Conservation (phyloP, 2,888 invertebrate genomes). For the Gastracanthus pulcherrimus region DNA sequence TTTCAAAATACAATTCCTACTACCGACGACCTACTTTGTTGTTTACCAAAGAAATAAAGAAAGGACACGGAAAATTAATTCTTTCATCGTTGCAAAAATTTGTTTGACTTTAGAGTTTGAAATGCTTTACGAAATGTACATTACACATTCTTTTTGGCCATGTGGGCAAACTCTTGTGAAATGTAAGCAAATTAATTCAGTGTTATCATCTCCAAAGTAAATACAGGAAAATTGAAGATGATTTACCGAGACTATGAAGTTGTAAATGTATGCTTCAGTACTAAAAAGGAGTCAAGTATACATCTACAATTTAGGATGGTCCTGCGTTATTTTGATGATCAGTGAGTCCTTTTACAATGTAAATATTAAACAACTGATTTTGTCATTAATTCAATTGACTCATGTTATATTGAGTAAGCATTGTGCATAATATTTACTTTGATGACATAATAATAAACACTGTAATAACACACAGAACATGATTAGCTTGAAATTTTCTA, state of each 20-base stretch:
- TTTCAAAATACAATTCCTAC: too few relatives aligned
- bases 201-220: background rate
- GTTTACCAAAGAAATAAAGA: background rate
- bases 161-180: slow-evolving; percentile 10
- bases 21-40: background rate
- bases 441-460: too few relatives aligned
- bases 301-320: background rate
- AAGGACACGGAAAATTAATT: background rate
- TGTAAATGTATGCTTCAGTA: too few relatives aligned
- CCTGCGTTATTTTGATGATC: background rate
- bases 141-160: background rate
- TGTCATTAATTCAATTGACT: too few relatives aligned
- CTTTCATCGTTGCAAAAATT: background rate
- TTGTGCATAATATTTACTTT: too few relatives aligned
- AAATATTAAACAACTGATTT: too few relatives aligned
- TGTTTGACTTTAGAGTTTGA: background rate
- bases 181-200: slow-evolving; percentile 39
- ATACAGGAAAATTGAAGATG: background rate
- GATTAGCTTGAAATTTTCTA: too few relatives aligned
- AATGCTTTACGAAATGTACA: background rate
- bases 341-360: background rate
- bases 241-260: background rate
- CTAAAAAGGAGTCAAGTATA: background rate
- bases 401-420: too few relatives aligned
- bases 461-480: too few relatives aligned